A percentile compares a stretch with the other conserved stretches of the same genome.
Conservation (phyloP, 2,797 vertebrate genomes). For the Arremon aurantiirostris region DNA sequence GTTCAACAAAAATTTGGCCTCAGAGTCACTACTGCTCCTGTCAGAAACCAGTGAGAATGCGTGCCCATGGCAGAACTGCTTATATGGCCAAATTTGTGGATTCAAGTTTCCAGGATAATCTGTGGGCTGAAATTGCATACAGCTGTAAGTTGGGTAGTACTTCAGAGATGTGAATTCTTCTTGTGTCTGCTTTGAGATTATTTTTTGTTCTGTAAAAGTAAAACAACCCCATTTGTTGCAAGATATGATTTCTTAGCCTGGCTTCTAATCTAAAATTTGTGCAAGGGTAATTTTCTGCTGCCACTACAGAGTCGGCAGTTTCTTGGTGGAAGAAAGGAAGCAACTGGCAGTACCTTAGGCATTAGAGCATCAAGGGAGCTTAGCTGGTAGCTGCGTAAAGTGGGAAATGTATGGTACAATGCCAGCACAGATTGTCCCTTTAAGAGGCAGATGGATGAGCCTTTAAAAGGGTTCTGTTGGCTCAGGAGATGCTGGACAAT, state of each 20-base stretch:
- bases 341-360: neutral
- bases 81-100: neutral
- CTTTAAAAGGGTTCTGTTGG: neutral
- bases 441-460: neutral
- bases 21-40: neutral
- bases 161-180: neutral
- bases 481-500: neutral
- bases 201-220: neutral
- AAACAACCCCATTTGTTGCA: neutral
- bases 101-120: neutral
- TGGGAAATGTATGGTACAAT: neutral
- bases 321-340: neutral
- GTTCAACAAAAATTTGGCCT: neutral
- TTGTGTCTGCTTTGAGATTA: neutral
- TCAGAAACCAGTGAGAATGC: neutral
- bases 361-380: neutral
- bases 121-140: rapidly evolving
- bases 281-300: neutral
- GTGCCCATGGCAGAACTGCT: neutral
- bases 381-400: neutral
- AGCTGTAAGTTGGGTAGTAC: rapidly evolving
- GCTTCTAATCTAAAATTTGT: neutral
- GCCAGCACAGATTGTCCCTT: neutral
- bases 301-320: neutral
- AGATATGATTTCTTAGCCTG: neutral